Base-by-base conservation (phyloP, 2,797 vertebrate genomes). In the Erpetoichthys calabaricus region DNA sequence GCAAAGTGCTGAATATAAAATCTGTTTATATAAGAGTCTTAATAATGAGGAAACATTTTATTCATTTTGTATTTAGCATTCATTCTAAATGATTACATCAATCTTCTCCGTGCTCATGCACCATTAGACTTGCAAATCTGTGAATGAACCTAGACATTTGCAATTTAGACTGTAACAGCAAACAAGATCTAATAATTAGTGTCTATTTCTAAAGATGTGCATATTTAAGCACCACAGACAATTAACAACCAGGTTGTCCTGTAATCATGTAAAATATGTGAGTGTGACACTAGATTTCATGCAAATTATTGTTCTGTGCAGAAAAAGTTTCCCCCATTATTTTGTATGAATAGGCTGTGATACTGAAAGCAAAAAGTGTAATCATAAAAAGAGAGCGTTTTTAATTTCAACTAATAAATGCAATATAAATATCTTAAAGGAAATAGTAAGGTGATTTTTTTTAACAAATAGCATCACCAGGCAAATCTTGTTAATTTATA, bases 41-140 rank as follows among this genome's bases (percentile, higher is more conserved):
- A 73, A 63, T 55, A 63, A 65, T 75, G 77, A 81, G 80, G 68
- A 79, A 79, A 82, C 67, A 73, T 77, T 73, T 73, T 62, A 78
- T 84, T 80, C 67, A 74, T 70, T 71, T 71, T 65, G 64, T 57
- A 58, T 73, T 80, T 74, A 75, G 70, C 75, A 68, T 67, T 77
- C 59, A 70, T 66, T 73, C 71, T 75, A 71, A 87, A 85, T 83
- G 75, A 87, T 82, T 80, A 80, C 73, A 85, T 82, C 76, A 62
- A 80, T 78, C 78, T 73, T 77, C 82, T 80, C 60, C 73, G 76
- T 72, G 72, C 76, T 76, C 75, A 7, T 63, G 59, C 55, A 62
- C 69, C 66, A 91, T 92, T 91, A 87, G 86, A 89, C 85, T 83
- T 86, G 85, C 88, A 88, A 87, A 84, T 87, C 66, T 70, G 70